Evolutionary conservation across 2,113 vertebrate genomes (phyloP).

Genomic region (Danionella cerebrum): DNA sequence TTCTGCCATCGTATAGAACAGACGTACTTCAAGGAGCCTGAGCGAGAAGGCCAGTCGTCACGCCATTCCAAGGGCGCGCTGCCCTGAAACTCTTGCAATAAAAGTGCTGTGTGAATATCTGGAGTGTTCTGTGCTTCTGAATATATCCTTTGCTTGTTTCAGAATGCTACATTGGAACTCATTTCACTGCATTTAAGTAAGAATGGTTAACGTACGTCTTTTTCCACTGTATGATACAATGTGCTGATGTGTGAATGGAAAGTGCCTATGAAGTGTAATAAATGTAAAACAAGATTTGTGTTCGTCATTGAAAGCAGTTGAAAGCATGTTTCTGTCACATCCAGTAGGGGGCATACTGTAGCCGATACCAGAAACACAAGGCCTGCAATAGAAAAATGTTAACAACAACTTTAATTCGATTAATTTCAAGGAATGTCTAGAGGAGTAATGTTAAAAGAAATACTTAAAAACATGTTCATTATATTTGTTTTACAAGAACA

Average conservation of each 20-base stretch:
- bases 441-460: too few relatives aligned
- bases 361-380: too few relatives aligned
- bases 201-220: constrained; percentile 26
- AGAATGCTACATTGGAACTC: constrained; percentile 6
- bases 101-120: constrained; percentile 6
- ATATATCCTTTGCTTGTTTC: neutral
- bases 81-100: constrained; percentile 29
- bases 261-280: constrained; percentile 49
- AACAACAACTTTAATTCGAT: too few relatives aligned
- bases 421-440: too few relatives aligned
- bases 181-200: neutral
- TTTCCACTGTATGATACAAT: constrained; percentile 26
- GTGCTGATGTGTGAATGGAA: constrained; percentile 45
- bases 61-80: constrained; percentile 57
- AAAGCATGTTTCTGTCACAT: neutral
- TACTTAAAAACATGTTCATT: too few relatives aligned
- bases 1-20: constrained; percentile 93
- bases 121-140: constrained; percentile 4
- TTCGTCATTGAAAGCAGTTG: neutral
- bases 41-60: constrained; percentile 43
- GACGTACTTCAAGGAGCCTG: constrained; percentile 61
- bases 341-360: too few relatives aligned
- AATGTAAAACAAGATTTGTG: neutral
- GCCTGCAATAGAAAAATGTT: too few relatives aligned
- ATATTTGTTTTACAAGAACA: too few relatives aligned